Evolutionary conservation across 2,113 vertebrate species (phyloP).

Genomic region (Petromus typicus): DNA sequence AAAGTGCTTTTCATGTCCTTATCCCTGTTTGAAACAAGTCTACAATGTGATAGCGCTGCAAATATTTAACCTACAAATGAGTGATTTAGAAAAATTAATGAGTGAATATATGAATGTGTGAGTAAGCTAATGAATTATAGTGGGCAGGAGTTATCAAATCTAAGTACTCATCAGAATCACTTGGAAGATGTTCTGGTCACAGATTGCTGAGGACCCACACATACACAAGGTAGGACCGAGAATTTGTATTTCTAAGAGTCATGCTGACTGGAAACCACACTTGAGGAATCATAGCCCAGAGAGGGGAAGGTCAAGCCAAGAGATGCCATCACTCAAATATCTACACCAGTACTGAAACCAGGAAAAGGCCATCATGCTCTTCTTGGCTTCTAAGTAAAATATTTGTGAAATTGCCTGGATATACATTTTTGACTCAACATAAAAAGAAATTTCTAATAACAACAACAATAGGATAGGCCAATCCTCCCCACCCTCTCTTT

Average conservation of each 20-base stretch:
- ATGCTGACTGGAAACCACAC: not conserved
- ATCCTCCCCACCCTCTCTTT: not conserved
- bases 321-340: not conserved
- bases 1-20: not conserved
- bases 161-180: not conserved
- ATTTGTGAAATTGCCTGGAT: not conserved
- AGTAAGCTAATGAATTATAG: not conserved
- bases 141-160: not conserved
- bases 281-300: not conserved
- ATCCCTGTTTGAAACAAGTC: not conserved
- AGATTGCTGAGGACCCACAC: not conserved
- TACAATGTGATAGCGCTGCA: not conserved
- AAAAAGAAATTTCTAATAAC: slow-evolving; percentile 41
- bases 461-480: not conserved
- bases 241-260: not conserved
- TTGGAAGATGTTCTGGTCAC: not conserved
- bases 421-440: slow-evolving; percentile 26
- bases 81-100: not conserved
- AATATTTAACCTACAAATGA: not conserved
- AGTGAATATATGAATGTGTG: not conserved
- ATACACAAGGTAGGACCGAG: not conserved
- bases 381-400: not conserved
- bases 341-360: not conserved
- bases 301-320: not conserved
- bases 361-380: not conserved